A percentile compares a stretch with the other conserved stretches of the same genome.
Evolutionary conservation across 2,113 vertebrate genomes (phyloP).

Genomic region (Arothron firmamentum): DNA sequence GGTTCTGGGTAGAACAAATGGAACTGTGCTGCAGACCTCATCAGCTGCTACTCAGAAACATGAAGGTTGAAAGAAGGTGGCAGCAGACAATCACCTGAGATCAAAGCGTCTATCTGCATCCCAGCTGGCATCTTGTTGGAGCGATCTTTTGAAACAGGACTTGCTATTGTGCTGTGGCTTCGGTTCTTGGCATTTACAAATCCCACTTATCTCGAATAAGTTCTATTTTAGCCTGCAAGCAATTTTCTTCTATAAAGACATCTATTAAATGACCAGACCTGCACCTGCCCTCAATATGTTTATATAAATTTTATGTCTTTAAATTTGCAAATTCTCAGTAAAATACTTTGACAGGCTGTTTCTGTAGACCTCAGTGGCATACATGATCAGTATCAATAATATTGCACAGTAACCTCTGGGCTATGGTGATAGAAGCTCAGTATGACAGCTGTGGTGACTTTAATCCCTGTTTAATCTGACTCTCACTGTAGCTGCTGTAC

Average conservation of each 20-base stretch:
- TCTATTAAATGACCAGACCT: slow-evolving; percentile 7
- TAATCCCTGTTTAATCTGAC: slow-evolving; percentile 50
- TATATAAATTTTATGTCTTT: background rate
- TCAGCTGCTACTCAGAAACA: slow-evolving; percentile 23
- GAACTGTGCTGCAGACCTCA: slow-evolving; percentile 4
- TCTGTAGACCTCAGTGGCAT: slow-evolving; percentile 1
- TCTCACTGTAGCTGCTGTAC: slow-evolving; percentile 8
- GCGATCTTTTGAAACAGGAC: slow-evolving; percentile 16
- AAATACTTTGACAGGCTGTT: slow-evolving; percentile 8
- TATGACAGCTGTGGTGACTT: slow-evolving; percentile 51
- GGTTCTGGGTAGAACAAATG: slow-evolving; percentile 18
- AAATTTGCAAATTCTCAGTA: background rate
- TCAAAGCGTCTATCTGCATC: slow-evolving; percentile 14
- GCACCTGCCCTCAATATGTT: slow-evolving; percentile 9
- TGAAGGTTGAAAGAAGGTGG: slow-evolving; percentile 15
- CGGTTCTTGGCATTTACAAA: slow-evolving; percentile 22
- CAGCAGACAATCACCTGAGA: slow-evolving; percentile 1
- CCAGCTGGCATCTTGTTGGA: slow-evolving; percentile 11
- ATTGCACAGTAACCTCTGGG: slow-evolving; percentile 35
- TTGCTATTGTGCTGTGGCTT: slow-evolving; percentile 17
- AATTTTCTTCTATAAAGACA: background rate
- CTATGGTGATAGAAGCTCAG: slow-evolving; percentile 30
- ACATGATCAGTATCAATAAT: slow-evolving; percentile 38
- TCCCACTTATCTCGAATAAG: slow-evolving; percentile 25
- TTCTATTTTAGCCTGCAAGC: slow-evolving; percentile 14